A percentile compares a stretch with the other conserved stretches of the same genome.
Evolutionary conservation across 2,888 invertebrate genomes (phyloP).

Genomic region (Camponotus fellah): DNA sequence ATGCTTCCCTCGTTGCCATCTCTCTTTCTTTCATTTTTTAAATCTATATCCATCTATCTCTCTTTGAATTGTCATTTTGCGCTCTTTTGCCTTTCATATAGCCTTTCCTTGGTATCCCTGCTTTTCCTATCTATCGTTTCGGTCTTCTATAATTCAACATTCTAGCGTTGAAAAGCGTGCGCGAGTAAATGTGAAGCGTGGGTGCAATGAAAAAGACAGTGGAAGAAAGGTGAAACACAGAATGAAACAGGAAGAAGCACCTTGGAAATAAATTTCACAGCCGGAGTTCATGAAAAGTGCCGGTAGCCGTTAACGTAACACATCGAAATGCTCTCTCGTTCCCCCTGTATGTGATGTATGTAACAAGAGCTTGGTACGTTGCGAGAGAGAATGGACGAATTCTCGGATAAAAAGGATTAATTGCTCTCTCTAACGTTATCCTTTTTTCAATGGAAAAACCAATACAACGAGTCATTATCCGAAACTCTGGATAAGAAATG

Average conservation of each 20-base stretch:
- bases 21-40: conserved; percentile 3
- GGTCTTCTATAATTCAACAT: conserved; percentile 33
- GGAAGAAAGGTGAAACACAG: conserved; percentile 21
- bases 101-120: neutral
- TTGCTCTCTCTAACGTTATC: conserved; percentile 53
- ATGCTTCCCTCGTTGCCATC: neutral
- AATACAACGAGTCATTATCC: conserved; percentile 72
- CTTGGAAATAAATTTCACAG: conserved; percentile 63
- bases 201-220: conserved; percentile 41
- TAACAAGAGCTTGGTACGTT: neutral
- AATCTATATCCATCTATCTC: neutral
- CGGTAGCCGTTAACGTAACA: conserved; percentile 59
- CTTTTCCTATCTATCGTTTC: conserved; percentile 20
- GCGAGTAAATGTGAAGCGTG: conserved; percentile 13
- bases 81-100: conserved; percentile 10
- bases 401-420: conserved; percentile 71
- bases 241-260: conserved; percentile 28
- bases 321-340: conserved; percentile 37
- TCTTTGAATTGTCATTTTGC: conserved; percentile 23
- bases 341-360: conserved; percentile 8
- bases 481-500: conserved; percentile 44
- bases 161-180: conserved; percentile 45
- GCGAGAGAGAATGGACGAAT: neutral
- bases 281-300: conserved; percentile 59
- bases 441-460: conserved; percentile 60